Base-by-base conservation (phyloP, 2,113 vertebrate genomes). In the Entomyzon cyanotis region DNA sequence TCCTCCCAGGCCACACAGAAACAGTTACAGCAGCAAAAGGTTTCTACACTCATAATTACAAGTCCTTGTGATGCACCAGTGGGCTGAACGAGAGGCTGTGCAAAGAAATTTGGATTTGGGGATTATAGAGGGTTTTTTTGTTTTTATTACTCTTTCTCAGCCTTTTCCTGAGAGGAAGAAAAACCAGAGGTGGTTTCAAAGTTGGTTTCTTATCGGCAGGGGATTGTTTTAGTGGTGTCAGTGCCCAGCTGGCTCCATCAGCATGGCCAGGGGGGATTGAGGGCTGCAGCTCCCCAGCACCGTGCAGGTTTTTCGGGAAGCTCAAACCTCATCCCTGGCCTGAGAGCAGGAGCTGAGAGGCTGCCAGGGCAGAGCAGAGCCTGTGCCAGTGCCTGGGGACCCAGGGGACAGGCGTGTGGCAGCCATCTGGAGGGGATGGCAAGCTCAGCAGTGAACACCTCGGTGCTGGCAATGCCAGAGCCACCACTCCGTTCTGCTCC, bases 401-500 rank as follows among this genome's bases (percentile, higher is more conserved):
- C 10, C 8, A 3, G 35, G 82, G 53, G 49, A 63, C 28, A 11
- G 7, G 13, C 6, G 1, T 0, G 56, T 65, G 69, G 63, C 70
- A 74, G 31, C 78, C 89, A 9, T 8, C 69, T 58, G 53, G 30
- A 47, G 71, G 60, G 86, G 55, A 52, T 50, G 12, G n/a, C 35
- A 64, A 64, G 71, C 82, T 47, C 30, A 13, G 94, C 37, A 58
- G 81, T 3, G 35, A 55, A 10, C 39, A 19, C 23, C 52, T 4
- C 22, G 0, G 39, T 1, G 52, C 62, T 35, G 50, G 30, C 12
- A 9, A 15, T 9, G 14, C 44, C n/a, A 31, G 18, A 41, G 1
- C 30, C 4, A 4, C 31, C 3, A 4, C 30, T 1, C 5, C 5
- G 0, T 3, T 2, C 49, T 28, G 12, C 46, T 8, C 6, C 1